Percentiles rank a stretch among this genome's conserved stretches.
These are phyloP conservation scores for Ctenopoma kingsleyae DNA, from an alignment of 2,797 vertebrate genomes.

Conservation along the genomic window DNA sequence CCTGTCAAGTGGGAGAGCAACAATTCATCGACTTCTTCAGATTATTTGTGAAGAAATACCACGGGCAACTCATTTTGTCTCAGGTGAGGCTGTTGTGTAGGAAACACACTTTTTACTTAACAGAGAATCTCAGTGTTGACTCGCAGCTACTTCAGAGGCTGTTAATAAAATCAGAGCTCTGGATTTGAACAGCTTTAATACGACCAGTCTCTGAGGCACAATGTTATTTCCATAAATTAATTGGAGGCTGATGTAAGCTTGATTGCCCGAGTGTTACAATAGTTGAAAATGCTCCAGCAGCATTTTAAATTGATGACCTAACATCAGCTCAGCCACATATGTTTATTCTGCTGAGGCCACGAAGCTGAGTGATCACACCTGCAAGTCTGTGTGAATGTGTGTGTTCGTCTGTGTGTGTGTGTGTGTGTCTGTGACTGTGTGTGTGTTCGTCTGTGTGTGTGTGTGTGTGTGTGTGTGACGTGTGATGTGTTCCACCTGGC, in stretches of 20 bases:
- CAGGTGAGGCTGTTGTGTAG: constrained; percentile 83
- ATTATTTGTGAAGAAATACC: constrained; percentile 90
- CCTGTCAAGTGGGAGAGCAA: constrained; percentile 86
- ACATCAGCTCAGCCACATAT: constrained; percentile 48
- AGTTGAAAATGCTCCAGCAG: constrained; percentile 31
- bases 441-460: constrained; percentile 22
- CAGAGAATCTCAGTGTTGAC: constrained; percentile 25
- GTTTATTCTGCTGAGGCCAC: constrained; percentile 63
- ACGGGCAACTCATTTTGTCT: constrained; percentile 94
- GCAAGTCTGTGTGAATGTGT: constrained; percentile 30
- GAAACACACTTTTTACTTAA: constrained; percentile 29
- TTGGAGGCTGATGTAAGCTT: constrained; percentile 49
- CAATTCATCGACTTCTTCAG: constrained; percentile 88
- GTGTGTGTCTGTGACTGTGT: constrained; percentile 21
- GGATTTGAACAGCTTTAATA: constrained; percentile 48
- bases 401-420: constrained; percentile 25
- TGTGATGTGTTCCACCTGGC: constrained; percentile 74
- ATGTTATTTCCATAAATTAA: constrained; percentile 62
- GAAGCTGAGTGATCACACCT: constrained; percentile 74
- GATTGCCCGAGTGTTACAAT: constrained; percentile 37
- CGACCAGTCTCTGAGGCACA: constrained; percentile 46
- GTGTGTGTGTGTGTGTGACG: constrained; percentile 30
- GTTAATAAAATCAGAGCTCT: constrained; percentile 44
- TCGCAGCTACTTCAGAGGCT: constrained; percentile 35
- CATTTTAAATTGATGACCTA: constrained; percentile 49